phyloP scores from a whole-genome alignment of 2,113 vertebrate species.

The Onychostruthus taczanowskii region DNA sequence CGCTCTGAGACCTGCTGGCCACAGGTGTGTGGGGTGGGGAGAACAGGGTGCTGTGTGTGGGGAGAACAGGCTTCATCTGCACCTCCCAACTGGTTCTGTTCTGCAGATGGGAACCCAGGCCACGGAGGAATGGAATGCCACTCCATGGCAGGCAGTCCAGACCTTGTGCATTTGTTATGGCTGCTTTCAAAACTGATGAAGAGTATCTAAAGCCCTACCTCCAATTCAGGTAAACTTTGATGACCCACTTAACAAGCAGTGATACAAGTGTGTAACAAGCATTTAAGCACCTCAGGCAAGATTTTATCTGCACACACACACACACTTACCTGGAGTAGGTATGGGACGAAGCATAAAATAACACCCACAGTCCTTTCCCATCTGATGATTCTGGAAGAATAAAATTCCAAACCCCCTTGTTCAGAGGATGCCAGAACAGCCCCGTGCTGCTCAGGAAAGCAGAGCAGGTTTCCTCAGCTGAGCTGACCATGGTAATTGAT shows the following conservation, averaged over 20 bases:
- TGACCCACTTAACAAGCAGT: background rate
- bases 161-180: background rate
- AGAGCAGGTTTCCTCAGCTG: background rate
- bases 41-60: no score
- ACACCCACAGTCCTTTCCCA: accelerated
- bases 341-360: background rate
- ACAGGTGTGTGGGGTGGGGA: no score
- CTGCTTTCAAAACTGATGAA: background rate
- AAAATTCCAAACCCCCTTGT: background rate
- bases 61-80: no score
- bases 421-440: background rate
- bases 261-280: background rate
- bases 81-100: background rate
- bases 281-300: background rate
- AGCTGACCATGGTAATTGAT: background rate
- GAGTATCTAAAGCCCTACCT: background rate
- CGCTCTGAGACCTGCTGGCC: background rate
- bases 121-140: background rate
- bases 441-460: background rate
- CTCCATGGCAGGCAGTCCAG: background rate
- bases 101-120: background rate
- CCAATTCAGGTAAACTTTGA: background rate
- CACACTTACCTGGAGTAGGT: background rate
- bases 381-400: background rate
- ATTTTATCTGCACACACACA: background rate